These are phyloP conservation scores for Urophycis tenuis DNA, from an alignment of 2,797 vertebrate genomes.

Conservation along the genomic window DNA sequence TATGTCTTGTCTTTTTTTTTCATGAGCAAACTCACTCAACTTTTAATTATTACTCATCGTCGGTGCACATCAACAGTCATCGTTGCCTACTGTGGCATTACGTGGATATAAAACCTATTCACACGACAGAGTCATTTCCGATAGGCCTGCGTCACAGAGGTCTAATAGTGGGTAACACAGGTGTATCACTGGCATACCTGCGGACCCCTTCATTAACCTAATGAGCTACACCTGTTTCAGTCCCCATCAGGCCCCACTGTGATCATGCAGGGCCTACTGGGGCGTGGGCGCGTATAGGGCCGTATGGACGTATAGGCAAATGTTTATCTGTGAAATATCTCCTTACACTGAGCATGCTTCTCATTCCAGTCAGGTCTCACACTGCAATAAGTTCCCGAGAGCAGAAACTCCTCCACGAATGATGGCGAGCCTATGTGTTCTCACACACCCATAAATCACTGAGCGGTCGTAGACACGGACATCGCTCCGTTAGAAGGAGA, in stretches of 20 bases:
- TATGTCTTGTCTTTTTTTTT: constrained; percentile 42
- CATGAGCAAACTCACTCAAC: constrained; percentile 30
- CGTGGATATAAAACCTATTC: background rate
- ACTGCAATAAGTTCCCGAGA: background rate
- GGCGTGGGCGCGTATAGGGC: background rate
- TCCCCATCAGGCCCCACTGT: constrained; percentile 2
- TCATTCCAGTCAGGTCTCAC: constrained; percentile 44
- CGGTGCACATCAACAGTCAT: constrained; percentile 18
- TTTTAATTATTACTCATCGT: constrained; percentile 22
- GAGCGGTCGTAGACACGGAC: background rate
- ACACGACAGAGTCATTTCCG: background rate
- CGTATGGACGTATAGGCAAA: constrained; percentile 27
- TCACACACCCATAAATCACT: background rate
- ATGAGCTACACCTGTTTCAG: background rate
- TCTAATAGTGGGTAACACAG: background rate
- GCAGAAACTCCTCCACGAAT: background rate
- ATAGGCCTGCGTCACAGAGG: background rate
- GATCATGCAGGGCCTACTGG: constrained; percentile 5
- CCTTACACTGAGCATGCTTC: constrained; percentile 43
- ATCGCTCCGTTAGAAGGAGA: background rate
- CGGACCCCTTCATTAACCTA: background rate
- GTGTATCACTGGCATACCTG: background rate
- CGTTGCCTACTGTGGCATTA: background rate
- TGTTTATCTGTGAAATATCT: constrained; percentile 47
- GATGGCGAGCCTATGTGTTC: background rate